phyloP scores from a whole-genome alignment of 2,113 vertebrate genomes.

The Plecturocebus donacophilus region DNA sequence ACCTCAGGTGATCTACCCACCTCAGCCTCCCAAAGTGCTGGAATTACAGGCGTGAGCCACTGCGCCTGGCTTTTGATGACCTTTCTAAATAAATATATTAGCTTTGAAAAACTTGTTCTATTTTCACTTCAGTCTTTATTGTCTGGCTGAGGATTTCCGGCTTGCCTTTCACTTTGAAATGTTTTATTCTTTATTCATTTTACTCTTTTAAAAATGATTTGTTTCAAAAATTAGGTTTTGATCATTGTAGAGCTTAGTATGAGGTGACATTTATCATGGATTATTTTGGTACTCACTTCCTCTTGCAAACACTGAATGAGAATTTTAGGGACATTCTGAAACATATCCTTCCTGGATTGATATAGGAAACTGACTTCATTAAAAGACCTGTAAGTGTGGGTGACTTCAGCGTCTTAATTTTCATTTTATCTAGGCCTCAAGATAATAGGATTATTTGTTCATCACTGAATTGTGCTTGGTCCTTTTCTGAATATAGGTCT shows the following conservation, averaged over 20 bases:
- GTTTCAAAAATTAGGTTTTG: background rate
- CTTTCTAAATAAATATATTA: background rate
- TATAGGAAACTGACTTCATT: background rate
- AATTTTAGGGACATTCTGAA: background rate
- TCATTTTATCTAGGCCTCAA: background rate
- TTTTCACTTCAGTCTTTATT: background rate
- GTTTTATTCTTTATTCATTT: background rate
- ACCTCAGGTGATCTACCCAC: too few relatives aligned
- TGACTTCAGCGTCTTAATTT: background rate
- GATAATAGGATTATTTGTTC: conserved; percentile 13
- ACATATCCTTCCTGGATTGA: background rate
- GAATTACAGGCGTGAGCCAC: too few relatives aligned
- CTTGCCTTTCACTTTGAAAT: background rate
- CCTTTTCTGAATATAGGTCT: background rate
- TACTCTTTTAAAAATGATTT: background rate
- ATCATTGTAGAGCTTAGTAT: background rate
- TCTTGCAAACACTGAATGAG: background rate
- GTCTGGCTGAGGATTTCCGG: conserved; percentile 8
- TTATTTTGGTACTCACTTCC: background rate
- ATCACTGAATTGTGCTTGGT: background rate
- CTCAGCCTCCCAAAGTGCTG: too few relatives aligned
- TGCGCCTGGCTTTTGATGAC: background rate
- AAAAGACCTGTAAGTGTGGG: background rate
- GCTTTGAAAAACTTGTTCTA: background rate
- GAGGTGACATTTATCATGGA: background rate